Conservation (phyloP, 2,113 vertebrate genomes). For the Microtus richardsoni region DNA sequence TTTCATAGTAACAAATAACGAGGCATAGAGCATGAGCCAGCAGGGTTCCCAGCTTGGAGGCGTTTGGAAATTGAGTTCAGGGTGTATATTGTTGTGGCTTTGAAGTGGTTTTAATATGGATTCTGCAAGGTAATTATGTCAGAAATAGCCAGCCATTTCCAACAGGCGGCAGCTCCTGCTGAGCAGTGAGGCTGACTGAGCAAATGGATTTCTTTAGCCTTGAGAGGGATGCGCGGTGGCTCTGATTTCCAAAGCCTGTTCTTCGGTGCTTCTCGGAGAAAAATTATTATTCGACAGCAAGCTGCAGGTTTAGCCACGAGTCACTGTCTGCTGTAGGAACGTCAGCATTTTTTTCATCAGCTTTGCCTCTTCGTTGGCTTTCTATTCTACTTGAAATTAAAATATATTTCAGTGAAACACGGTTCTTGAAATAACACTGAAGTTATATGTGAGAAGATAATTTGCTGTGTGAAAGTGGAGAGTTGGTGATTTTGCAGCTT, state of each 20-base stretch:
- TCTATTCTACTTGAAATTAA: conserved; percentile 18
- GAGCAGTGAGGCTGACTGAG: conserved; percentile 45
- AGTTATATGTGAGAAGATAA: neutral
- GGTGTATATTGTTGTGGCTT: conserved; percentile 63
- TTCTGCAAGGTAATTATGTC: conserved; percentile 77
- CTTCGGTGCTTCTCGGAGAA: conserved; percentile 4
- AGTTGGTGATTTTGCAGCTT: neutral
- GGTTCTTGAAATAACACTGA: conserved; percentile 1
- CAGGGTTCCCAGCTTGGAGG: conserved; percentile 65
- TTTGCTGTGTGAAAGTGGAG: neutral
- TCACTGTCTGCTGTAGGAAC: neutral
- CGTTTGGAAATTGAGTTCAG: conserved; percentile 75
- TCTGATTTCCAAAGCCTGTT: conserved; percentile 45
- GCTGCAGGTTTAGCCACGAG: conserved; percentile 28
- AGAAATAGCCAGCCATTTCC: conserved; percentile 71
- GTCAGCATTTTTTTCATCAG: conserved; percentile 29
- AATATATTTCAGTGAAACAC: conserved; percentile 4
- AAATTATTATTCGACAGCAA: conserved; percentile 53
- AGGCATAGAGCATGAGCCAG: conserved; percentile 61
- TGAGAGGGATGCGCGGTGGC: conserved; percentile 42
- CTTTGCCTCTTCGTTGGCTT: neutral
- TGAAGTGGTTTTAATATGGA: conserved; percentile 78
- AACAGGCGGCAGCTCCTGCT: conserved; percentile 68
- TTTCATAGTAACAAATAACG: conserved; percentile 68
- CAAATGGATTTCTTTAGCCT: conserved; percentile 75